Base-by-base conservation (phyloP, 2,888 invertebrate species). In the Rhingia rostrata region DNA sequence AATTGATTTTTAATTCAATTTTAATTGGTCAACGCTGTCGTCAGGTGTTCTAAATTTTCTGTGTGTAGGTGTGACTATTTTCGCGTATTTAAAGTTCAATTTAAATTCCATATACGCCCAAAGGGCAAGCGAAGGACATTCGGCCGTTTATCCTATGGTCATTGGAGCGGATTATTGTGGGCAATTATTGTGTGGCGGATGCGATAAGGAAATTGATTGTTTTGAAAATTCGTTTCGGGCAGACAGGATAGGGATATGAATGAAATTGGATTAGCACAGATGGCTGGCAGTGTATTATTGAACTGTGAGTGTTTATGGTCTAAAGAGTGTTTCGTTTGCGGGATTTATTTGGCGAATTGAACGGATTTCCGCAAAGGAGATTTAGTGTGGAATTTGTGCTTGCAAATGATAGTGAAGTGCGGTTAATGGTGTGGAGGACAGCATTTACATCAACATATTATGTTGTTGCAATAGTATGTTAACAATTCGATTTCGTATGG, bases 1-100 rank as follows among this genome's bases (percentile, higher is more conserved):
- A 75, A 75, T 67, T 75, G 67, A 75, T 53, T 60, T 75, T 75
- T 67, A 60, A 75, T 75, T 75, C 60, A 37, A 61, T 67, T 75
- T 75, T 60, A 75, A 75, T 75, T 67, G 33, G 56, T 41, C 33
- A 41, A 4, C 43, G 32, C 14, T 6, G n/a, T 37, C 33, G 45
- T 3, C 39, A 54, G 37, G 47, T 54, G 49, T 10, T 53, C 32
- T 39, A 43, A 47, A n/a, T 5, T n/a, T 12, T 3, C 7, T 35
- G 37, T 30, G 4, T 0, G 33, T 35, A 6, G 10, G 43, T 0
- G 33, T 12, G 14, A 10, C 4, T 30, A 5, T 10, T 30, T 14
- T 10, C n/a, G 33, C 4, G n/a, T 14, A 33, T 45, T 60, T 4
- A 33, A 14, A 35, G 45, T 61, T 10, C 45, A 45, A 14, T 61